Base-by-base conservation (phyloP, 1,140 invertebrate species). In the Euwallacea fornicatus region DNA sequence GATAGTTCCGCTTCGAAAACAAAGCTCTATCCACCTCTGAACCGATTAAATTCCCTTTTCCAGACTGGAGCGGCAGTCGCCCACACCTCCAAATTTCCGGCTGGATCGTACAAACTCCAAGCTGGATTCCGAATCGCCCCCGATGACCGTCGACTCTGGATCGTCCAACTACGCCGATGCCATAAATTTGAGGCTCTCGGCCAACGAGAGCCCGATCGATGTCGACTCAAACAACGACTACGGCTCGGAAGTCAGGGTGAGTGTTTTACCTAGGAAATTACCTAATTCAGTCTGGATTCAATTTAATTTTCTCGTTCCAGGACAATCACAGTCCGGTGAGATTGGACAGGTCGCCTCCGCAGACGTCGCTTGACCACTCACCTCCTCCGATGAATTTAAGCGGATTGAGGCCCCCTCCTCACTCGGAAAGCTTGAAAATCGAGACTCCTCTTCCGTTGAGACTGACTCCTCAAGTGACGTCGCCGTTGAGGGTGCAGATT, bases 401-500 rank as follows among this genome's bases (percentile, higher is more conserved):
- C 43, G 73, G 76, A 13, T 75, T 79, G 72, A 71, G 74, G 63
- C 33, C 71, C 33, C 54, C 74, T 42, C 55, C 62, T 41, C 54
- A 61, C 7, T 33, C 54, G 42, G 74, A 69, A 21, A 63, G 58
- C 10, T 16, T 58, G 11, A 76, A 68, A 74, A 76, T 78, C 15
- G 77, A 78, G 77, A 78, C 75, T 63, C 80, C 77, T 6, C 75
- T 81, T 72, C 82, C 68, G 74, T 77, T 75, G 76, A 79, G 77
- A 73, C 76, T 76, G 77, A 60, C 73, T 46, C 47, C 55, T 6
- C 76, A 76, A 58, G 53, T 74, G 55, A 78, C 80, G 11, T 78
- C 80, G 8, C 83, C 83, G 2, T 77, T 84, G 41, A 81, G 84
- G 75, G 82, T 85, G 66, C 83, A 84, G 58, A 83, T 85, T 66